Evolutionary conservation across 2,888 invertebrate species (phyloP), one percentile per base, ranked within the genome.

Genomic region (Entomobrya proxima): DNA sequence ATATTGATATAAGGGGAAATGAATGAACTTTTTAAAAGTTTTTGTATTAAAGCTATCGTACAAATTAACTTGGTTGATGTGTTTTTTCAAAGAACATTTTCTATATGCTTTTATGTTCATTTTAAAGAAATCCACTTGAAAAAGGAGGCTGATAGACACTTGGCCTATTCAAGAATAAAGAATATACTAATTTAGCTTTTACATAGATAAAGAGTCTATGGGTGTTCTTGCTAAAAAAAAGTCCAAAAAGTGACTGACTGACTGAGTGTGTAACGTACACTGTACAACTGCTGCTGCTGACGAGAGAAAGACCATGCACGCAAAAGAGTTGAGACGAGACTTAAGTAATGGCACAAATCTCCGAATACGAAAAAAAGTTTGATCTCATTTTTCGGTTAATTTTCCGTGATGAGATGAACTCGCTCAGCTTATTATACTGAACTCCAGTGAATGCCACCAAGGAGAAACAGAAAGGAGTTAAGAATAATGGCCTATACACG

Each of bases 371-470:
- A 50, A 67, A 80, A 86, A 83, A 84, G 85, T 86, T 87, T 80
- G 79, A 79, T 78, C 81, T 79, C 83, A 87, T 87, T 87, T 87
- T 84, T 87, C 76, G 86, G 87, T 86, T 87, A 86, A 87, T 87
- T 87, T 87, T 87, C 69, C 76, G 76, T 84, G 87, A 87, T 87
- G 86, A 87, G 75, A 86, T 87, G 83, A 87, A 85, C 79, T 86
- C 67, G 27, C 69, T 86, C 64, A 5, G 15, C 35, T 1, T 64
- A 9, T 24, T 37, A 24, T 40, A 27, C 44, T 27, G 40, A 40
- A 9, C n/a, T 15, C 15, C 11, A 6, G 13, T 24, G 40, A 13
- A 67, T 67, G 21, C 32, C 27, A 40, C 13, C 13, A 11, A 40
- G n/a, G 67, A 44, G 47, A 72, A 32, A n/a, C 44, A 44, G 30